These are phyloP conservation scores for Molossus alvarezi DNA, from an alignment of 2,797 vertebrate genomes.

Conservation along the genomic window DNA sequence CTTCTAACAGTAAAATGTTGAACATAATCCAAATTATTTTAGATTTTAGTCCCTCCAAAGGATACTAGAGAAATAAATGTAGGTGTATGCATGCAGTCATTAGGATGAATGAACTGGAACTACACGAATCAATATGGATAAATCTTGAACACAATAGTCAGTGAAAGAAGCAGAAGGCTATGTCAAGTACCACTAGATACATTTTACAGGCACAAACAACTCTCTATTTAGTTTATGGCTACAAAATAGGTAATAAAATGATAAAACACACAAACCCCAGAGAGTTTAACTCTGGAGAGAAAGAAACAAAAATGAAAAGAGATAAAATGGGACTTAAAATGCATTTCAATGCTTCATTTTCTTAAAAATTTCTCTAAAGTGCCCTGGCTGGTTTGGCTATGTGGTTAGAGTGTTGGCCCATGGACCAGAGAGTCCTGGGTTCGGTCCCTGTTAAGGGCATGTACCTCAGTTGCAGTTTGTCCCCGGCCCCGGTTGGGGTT, in stretches of 20 bases:
- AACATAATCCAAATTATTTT: neutral
- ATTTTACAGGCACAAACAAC: neutral
- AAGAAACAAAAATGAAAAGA: neutral
- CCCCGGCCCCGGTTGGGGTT: too few species aligned
- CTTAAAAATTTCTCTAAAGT: neutral
- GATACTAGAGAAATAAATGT: neutral
- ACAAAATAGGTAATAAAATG: neutral
- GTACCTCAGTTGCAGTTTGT: too few species aligned
- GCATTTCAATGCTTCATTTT: neutral
- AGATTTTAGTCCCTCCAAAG: neutral
- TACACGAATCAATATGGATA: neutral
- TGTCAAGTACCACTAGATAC: fast-evolving
- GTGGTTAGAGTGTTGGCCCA: too few species aligned
- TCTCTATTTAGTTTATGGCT: neutral
- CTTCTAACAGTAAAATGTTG: neutral
- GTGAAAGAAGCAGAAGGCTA: neutral
- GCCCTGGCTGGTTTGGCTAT: too few species aligned
- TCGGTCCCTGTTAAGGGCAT: too few species aligned
- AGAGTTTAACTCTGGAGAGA: neutral
- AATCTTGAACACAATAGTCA: neutral
- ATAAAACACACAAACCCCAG: neutral
- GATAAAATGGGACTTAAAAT: neutral
- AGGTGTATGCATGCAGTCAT: neutral
- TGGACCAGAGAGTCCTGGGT: too few species aligned
- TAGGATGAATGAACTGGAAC: neutral